Evolutionary conservation across 2,113 vertebrate species (phyloP).

Genomic region (Grallaria varia): DNA sequence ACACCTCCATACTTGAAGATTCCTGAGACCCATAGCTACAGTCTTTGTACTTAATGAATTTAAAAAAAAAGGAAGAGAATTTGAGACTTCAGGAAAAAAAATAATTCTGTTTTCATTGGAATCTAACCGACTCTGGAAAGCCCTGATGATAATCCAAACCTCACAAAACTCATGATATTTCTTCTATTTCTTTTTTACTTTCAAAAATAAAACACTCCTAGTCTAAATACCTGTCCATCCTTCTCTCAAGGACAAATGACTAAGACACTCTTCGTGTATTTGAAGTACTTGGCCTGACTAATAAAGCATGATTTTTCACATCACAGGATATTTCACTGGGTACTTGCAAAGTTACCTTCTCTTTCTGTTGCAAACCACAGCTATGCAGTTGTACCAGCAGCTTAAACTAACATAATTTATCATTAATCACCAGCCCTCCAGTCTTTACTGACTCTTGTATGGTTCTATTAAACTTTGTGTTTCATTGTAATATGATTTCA

Average conservation of each 20-base stretch:
- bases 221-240: background rate
- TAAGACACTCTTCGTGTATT: background rate
- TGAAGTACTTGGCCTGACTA: background rate
- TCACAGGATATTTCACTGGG: background rate
- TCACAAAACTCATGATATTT: background rate
- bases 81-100: background rate
- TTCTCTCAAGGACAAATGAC: background rate
- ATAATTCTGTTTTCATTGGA: background rate
- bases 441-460: constrained; percentile 32
- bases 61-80: background rate
- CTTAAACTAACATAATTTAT: constrained; percentile 31
- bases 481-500: constrained; percentile 33
- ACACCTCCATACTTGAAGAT: background rate
- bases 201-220: background rate
- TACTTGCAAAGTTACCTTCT: background rate
- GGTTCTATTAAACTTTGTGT: constrained; percentile 50
- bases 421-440: constrained; percentile 15
- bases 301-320: background rate
- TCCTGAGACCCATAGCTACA: background rate
- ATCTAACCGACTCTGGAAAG: background rate
- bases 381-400: background rate
- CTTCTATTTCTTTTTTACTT: background rate
- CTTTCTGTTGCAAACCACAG: background rate
- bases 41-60: background rate
- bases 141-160: background rate